Percentiles rank a stretch among this genome's conserved stretches.
Conservation (phyloP, 2,113 vertebrate genomes). For the Bubo blakistoni region DNA sequence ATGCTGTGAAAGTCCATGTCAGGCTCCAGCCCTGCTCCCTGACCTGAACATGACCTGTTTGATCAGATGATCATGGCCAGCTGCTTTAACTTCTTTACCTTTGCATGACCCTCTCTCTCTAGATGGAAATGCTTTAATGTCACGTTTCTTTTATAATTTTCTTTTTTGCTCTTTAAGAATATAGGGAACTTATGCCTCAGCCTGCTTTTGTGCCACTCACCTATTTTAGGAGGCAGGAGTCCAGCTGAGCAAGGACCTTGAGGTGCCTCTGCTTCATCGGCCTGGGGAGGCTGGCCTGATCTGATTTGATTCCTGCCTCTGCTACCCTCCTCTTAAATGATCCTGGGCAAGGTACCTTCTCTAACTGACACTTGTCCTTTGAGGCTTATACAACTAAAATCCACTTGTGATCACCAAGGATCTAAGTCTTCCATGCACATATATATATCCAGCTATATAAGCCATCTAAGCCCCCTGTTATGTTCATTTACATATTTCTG, state of each 20-base stretch:
- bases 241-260: not conserved
- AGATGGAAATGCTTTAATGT: not conserved
- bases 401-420: not conserved
- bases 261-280: not conserved
- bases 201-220: not conserved
- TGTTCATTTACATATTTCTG: not conserved
- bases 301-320: not conserved
- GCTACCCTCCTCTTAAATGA: not conserved
- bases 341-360: not conserved
- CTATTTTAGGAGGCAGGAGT: not conserved
- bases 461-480: not conserved
- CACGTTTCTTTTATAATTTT: not conserved
- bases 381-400: not conserved
- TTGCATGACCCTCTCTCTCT: not conserved
- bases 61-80: not conserved
- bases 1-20: not conserved
- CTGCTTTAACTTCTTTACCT: not conserved
- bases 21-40: not conserved
- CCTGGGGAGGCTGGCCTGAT: not conserved
- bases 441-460: not conserved
- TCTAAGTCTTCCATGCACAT: not conserved
- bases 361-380: not conserved
- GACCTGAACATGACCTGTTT: not conserved
- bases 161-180: not conserved
- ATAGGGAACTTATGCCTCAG: not conserved